Evolutionary conservation across 64 coral and sea anemone genomes (phyloP).

Genomic region (Porites lutea): DNA sequence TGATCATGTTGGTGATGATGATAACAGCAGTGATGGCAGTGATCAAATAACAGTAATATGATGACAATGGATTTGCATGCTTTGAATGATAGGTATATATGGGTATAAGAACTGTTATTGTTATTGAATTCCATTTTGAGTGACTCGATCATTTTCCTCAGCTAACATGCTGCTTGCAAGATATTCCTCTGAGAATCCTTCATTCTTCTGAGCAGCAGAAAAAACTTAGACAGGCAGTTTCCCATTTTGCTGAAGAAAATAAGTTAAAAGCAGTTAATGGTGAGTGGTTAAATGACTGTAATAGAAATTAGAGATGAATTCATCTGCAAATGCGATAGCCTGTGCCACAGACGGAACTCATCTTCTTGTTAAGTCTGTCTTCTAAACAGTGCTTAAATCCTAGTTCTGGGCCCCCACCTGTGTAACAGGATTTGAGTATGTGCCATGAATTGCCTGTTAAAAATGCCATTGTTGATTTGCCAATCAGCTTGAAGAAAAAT

Average conservation of each 20-base stretch:
- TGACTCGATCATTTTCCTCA: not conserved
- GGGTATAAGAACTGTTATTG: not conserved
- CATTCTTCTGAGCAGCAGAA: constrained; percentile 8
- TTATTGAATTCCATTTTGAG: not conserved
- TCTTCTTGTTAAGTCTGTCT: too few relatives aligned
- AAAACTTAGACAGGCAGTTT: not conserved
- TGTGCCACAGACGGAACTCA: too few relatives aligned
- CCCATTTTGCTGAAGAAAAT: not conserved
- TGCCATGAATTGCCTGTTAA: too few relatives aligned
- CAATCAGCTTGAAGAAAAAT: too few relatives aligned
- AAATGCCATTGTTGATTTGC: too few relatives aligned
- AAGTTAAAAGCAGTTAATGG: not conserved
- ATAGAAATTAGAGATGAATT: not conserved
- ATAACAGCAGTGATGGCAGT: not conserved
- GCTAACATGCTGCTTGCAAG: not conserved
- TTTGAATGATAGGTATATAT: too few relatives aligned
- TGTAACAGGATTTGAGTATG: too few relatives aligned
- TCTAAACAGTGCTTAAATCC: too few relatives aligned
- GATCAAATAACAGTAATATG: not conserved
- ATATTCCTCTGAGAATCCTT: constrained; percentile 44
- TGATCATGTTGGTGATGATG: not conserved
- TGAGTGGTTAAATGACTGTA: not conserved
- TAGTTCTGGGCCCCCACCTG: too few relatives aligned
- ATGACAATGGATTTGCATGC: too few relatives aligned
- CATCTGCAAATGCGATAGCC: too few relatives aligned